Conservation (phyloP, 2,888 invertebrate species). For the Cryptocephalus moraei region DNA sequence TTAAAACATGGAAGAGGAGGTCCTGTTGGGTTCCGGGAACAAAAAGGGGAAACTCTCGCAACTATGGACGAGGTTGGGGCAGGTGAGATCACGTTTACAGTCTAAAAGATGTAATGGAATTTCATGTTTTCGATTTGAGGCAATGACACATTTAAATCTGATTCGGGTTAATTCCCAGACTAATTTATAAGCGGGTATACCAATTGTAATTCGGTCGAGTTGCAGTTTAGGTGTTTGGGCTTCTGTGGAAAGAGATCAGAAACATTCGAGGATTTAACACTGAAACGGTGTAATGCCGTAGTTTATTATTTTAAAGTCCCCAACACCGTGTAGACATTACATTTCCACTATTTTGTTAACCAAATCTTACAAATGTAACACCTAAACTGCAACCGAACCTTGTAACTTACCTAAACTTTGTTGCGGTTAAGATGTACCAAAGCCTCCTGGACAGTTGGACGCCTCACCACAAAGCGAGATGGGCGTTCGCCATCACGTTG, state of each 20-base stretch:
- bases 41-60: slow-evolving; percentile 56
- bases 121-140: neutral
- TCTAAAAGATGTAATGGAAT: too few species aligned
- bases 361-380: neutral
- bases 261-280: too few species aligned
- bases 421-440: slow-evolving; percentile 59
- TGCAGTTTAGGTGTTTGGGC: too few species aligned
- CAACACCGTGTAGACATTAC: too few species aligned
- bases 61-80: slow-evolving; percentile 56
- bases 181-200: too few species aligned
- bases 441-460: slow-evolving; percentile 79
- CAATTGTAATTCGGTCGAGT: too few species aligned
- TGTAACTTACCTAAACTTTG: neutral
- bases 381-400: neutral
- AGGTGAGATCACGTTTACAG: slow-evolving; percentile 37
- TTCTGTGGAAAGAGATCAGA: too few species aligned
- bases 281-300: too few species aligned
- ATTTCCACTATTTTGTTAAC: too few species aligned
- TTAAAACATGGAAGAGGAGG: slow-evolving; percentile 42
- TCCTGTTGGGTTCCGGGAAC: slow-evolving; percentile 44
- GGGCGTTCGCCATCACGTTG: slow-evolving; percentile 63
- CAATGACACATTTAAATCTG: neutral
- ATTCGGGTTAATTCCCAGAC: too few species aligned
- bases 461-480: slow-evolving; percentile 69
- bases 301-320: too few species aligned